Conservation (phyloP, 2,888 invertebrate species). For the Isoperla grammatica region DNA sequence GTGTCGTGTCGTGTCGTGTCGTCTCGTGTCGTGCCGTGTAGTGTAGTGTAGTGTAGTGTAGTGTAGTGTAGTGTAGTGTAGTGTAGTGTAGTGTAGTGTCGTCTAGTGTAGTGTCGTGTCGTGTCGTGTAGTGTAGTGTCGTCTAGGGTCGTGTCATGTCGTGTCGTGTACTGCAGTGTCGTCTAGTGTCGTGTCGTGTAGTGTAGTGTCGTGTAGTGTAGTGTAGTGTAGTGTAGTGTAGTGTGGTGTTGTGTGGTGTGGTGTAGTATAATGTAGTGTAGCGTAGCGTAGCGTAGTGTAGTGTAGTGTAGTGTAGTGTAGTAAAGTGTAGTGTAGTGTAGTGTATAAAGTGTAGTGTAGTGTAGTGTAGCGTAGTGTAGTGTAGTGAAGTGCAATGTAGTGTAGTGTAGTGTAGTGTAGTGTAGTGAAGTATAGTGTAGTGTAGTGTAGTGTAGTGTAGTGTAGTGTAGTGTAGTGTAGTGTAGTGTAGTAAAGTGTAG, state of each 20-base stretch:
- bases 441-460: not conserved
- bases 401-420: not conserved
- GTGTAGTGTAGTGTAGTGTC: not conserved
- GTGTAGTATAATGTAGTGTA: slow-evolving; percentile 7
- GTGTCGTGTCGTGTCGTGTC: not conserved
- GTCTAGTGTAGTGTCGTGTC: too few species aligned
- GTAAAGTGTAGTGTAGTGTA: not conserved
- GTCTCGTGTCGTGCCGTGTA: not conserved
- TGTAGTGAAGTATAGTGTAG: slow-evolving; percentile 1
- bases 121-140: not conserved
- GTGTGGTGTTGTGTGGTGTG: not conserved
- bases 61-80: not conserved
- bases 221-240: slow-evolving; percentile 1
- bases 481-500: too few species aligned
- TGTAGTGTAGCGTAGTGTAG: slow-evolving; percentile 1
- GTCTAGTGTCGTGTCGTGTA: not conserved
- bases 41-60: not conserved
- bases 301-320: not conserved
- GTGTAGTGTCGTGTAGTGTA: not conserved
- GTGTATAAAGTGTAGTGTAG: not conserved
- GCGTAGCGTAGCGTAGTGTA: not conserved
- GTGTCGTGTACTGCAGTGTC: not conserved
- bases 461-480: too few species aligned
- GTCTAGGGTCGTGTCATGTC: not conserved
- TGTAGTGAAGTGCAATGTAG: not conserved